phyloP scores from a whole-genome alignment of 2,888 invertebrate genomes.

The Orthonevra nobilis region DNA sequence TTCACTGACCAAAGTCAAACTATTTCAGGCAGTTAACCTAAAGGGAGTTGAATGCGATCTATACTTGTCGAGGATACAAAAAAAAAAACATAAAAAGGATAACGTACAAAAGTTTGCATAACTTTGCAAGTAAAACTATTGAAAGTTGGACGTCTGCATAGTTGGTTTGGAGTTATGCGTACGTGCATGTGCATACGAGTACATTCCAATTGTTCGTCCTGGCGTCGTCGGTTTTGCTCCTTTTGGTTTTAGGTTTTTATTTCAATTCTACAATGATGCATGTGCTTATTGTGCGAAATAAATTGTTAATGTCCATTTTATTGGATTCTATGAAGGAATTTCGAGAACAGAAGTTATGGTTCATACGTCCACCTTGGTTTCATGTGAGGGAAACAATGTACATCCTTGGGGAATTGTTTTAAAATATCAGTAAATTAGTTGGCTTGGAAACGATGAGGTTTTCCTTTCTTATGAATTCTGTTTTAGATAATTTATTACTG shows the following conservation, averaged over 20 bases:
- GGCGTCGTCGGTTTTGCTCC: too few relatives aligned
- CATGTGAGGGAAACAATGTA: too few relatives aligned
- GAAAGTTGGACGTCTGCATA: constrained; percentile 36
- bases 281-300: constrained; percentile 16
- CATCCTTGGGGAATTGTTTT: too few relatives aligned
- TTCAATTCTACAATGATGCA: too few relatives aligned
- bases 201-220: too few relatives aligned
- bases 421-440: too few relatives aligned
- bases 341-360: too few relatives aligned
- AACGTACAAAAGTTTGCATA: constrained; percentile 16
- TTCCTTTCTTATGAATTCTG: too few relatives aligned
- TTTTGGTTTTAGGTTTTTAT: background rate
- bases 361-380: too few relatives aligned
- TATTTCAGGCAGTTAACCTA: constrained; percentile 18
- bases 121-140: constrained; percentile 3
- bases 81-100: background rate
- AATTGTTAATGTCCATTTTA: constrained; percentile 25
- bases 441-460: too few relatives aligned
- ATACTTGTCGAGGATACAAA: background rate
- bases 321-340: too few relatives aligned
- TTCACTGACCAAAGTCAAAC: background rate
- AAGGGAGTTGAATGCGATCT: background rate
- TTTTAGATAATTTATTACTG: too few relatives aligned
- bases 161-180: constrained; percentile 1
- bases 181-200: background rate